phyloP scores from a whole-genome alignment of 2,888 invertebrate species.

The Hypomecis atomaria region DNA sequence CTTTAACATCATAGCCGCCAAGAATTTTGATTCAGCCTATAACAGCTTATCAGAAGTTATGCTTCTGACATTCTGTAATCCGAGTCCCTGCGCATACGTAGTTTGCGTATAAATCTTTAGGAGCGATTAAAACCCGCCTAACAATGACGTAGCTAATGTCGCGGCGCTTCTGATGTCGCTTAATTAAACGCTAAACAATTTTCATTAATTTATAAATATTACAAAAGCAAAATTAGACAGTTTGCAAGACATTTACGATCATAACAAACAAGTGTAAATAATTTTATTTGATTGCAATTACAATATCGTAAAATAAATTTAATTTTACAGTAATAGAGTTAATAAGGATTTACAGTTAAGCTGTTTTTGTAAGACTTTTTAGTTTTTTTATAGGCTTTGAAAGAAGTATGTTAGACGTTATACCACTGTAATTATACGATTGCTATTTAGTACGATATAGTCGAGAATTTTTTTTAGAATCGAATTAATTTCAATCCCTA shows the following conservation, averaged over 20 bases:
- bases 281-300: background rate
- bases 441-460: too few relatives aligned
- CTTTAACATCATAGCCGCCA: too few relatives aligned
- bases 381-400: too few relatives aligned
- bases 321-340: background rate
- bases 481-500: too few relatives aligned
- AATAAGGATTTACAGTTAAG: too few relatives aligned
- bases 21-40: too few relatives aligned
- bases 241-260: conserved; percentile 2
- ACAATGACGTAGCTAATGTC: conserved; percentile 56
- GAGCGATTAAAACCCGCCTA: conserved; percentile 60
- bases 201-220: conserved; percentile 16
- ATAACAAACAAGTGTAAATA: conserved; percentile 3
- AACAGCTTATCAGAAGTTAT: background rate
- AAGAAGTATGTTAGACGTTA: too few relatives aligned
- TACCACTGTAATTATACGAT: too few relatives aligned
- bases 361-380: too few relatives aligned
- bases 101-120: conserved; percentile 54
- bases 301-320: background rate
- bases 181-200: conserved; percentile 18
- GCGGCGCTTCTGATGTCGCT: conserved; percentile 56
- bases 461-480: too few relatives aligned
- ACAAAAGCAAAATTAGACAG: conserved; percentile 4
- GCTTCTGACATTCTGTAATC: conserved; percentile 1
- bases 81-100: background rate